Evolutionary conservation across 2,113 vertebrate species (phyloP), one percentile per base, ranked within the genome.

Genomic region (Willisornis vidua): DNA sequence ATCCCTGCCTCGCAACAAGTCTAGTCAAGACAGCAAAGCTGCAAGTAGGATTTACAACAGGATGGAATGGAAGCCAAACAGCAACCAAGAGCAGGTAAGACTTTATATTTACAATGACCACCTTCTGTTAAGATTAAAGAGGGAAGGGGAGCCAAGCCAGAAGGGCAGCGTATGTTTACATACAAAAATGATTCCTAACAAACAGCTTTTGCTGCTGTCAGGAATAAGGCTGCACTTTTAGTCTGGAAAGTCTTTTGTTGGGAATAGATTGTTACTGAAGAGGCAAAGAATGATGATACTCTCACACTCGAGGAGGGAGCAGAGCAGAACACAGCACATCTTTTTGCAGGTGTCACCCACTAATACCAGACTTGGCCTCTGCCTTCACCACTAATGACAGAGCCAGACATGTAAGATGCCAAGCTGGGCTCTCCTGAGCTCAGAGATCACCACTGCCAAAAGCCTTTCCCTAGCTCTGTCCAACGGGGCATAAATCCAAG

Each of bases 101-200:
- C n/a, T 89, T 81, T 8, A 43, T 16, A 58, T 71, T 48, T 46
- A 66, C 20, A 68, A 28, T 10, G 3, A 74, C 55, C 13, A 51
- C 19, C 29, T 67, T 2, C 0, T 8, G 19, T 51, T 85, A 59
- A 35, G 35, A 41, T 2, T 31, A 10, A 78, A 89, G 73, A 81
- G n/a, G 17, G 12, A 45, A 89, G 24, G 19, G 15, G 14, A 82
- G 39, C 39, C 35, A 57, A 87, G 65, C 15, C 68, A 80, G 70
- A 59, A 55, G 58, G 6, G 6, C 71, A 68, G n/a, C 0, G 0
- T 14, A 17, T 6, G 6, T 62, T 88, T 35, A 71, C 7, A 28
- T 0, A 61, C 29, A 45, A 33, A 70, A 49, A 46, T 4, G 18
- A 63, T 31, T 73, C 63, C 45, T 35, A 52, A 51, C 35, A 43